Evolutionary conservation across 2,888 invertebrate genomes (phyloP).

Genomic region (Rhodophaea formosa): DNA sequence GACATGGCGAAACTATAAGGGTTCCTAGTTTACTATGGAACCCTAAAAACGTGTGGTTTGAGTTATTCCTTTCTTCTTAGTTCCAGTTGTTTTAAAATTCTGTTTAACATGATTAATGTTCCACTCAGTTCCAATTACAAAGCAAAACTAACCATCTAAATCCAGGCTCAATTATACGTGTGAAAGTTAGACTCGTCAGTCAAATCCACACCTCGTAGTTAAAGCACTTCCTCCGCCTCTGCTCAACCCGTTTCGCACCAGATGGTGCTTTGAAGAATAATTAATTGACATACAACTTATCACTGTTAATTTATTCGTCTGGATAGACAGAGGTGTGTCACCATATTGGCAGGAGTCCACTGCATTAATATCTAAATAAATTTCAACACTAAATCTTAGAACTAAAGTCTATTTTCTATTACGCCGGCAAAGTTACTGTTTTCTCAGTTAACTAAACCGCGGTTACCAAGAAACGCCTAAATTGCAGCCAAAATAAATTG

Average conservation of each 20-base stretch:
- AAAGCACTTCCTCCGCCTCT: conserved; percentile 50
- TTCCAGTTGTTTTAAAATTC: no score
- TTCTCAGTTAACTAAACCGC: conserved; percentile 51
- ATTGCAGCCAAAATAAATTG: conserved; percentile 74
- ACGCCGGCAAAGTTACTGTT: conserved; percentile 27
- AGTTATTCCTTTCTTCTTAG: no score
- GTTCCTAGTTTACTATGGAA: no score
- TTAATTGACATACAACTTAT: conserved; percentile 81
- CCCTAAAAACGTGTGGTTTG: no score
- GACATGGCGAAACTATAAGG: no score
- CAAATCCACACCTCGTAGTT: conserved; percentile 15
- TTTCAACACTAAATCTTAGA: conserved; percentile 29
- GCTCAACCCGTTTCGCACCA: conserved; percentile 57
- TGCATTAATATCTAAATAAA: conserved; percentile 28
- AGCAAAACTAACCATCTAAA: not conserved
- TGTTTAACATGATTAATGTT: no score
- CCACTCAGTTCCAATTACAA: no score
- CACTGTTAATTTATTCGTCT: conserved; percentile 79
- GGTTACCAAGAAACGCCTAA: conserved; percentile 62
- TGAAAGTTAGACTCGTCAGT: conserved; percentile 18
- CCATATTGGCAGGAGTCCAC: conserved; percentile 73
- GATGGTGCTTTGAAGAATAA: conserved; percentile 80
- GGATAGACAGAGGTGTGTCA: conserved; percentile 72
- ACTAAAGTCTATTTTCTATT: conserved; percentile 33
- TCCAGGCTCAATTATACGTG: conserved; percentile 11